Evolutionary conservation across 1,140 invertebrate genomes (phyloP).

Genomic region (Drosophila varians): DNA sequence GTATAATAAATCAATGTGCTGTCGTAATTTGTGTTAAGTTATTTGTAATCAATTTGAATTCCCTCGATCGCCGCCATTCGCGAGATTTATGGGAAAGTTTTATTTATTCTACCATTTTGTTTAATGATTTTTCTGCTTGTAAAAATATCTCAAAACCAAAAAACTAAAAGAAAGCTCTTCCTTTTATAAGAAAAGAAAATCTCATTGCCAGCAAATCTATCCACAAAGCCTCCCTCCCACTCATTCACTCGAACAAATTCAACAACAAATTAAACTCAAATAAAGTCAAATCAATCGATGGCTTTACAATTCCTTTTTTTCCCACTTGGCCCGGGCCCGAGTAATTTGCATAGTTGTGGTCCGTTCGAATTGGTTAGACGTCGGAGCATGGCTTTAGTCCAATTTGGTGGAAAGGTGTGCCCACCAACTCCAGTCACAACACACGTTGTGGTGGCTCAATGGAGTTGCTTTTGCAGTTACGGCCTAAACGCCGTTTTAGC

Average conservation of each 20-base stretch:
- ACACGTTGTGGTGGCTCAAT: slow-evolving; percentile 41
- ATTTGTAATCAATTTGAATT: slow-evolving; percentile 61
- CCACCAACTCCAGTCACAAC: slow-evolving; percentile 52
- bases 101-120: slow-evolving; percentile 8
- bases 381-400: slow-evolving; percentile 42
- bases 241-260: slow-evolving; percentile 24
- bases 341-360: slow-evolving; percentile 60
- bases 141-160: no score
- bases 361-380: slow-evolving; percentile 30
- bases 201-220: no score
- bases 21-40: slow-evolving; percentile 63
- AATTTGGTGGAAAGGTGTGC: slow-evolving; percentile 71
- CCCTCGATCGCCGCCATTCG: neutral
- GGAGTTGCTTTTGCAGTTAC: slow-evolving; percentile 22
- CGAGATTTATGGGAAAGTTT: slow-evolving; percentile 46
- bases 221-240: neutral
- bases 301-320: slow-evolving; percentile 31
- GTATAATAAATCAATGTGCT: slow-evolving; percentile 57
- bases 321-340: slow-evolving; percentile 49
- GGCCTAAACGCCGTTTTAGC: slow-evolving; percentile 61
- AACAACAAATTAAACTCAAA: slow-evolving; percentile 57
- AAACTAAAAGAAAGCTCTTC: neutral
- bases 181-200: neutral
- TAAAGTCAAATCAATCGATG: slow-evolving; percentile 56
- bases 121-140: no score